Percentiles rank a stretch among this genome's conserved stretches.
phyloP scores from a whole-genome alignment of 2,888 invertebrate genomes.

The Hypercompe scribonia region DNA sequence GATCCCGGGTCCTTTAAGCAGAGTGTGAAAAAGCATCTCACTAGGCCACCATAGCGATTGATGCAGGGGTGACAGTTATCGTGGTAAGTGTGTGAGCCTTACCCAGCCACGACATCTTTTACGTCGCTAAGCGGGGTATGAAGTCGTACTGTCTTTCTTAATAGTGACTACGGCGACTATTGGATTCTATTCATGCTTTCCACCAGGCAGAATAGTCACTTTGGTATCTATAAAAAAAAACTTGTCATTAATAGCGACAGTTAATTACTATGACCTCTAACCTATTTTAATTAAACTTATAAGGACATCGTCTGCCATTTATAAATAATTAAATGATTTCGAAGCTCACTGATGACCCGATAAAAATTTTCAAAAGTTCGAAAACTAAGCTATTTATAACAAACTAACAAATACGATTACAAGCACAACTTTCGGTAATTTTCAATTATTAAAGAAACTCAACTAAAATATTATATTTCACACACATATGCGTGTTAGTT shows the following conservation, averaged over 20 bases:
- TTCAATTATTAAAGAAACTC: slow-evolving; percentile 4
- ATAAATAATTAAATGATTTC: neutral
- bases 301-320: neutral
- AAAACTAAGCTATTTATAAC: neutral
- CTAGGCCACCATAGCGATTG: too few species aligned
- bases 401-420: neutral
- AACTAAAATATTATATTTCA: slow-evolving; percentile 36
- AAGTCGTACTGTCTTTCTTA: too few species aligned
- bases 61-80: too few species aligned
- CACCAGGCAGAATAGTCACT: too few species aligned
- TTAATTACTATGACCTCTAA: neutral
- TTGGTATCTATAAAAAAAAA: too few species aligned
- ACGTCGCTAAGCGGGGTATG: too few species aligned
- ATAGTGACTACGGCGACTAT: too few species aligned
- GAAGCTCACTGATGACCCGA: neutral
- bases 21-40: too few species aligned
- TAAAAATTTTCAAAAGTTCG: neutral
- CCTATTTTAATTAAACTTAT: neutral
- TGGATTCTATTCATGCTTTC: too few species aligned
- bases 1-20: too few species aligned
- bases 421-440: neutral
- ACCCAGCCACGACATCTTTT: too few species aligned
- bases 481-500: slow-evolving; percentile 43
- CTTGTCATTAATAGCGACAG: neutral
- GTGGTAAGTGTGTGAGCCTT: too few species aligned